Conservation (phyloP, 2,888 invertebrate species). For the Griposia aprilina region DNA sequence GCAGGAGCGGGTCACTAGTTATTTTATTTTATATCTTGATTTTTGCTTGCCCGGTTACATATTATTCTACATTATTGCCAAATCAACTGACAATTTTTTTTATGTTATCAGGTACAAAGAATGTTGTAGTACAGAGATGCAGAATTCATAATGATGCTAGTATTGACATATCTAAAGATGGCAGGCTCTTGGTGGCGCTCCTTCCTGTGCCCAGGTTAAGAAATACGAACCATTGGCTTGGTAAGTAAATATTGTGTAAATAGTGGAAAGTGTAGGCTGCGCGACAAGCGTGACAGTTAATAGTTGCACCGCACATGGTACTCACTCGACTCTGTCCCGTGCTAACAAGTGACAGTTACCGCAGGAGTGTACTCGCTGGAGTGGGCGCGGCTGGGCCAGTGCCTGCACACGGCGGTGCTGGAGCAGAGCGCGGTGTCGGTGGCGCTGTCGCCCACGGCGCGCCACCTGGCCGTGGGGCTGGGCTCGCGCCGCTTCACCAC, state of each 20-base stretch:
- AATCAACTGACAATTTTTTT: not conserved
- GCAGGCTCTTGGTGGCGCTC: conserved; percentile 94
- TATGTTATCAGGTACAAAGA: conserved; percentile 90
- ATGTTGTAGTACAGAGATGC: conserved; percentile 95
- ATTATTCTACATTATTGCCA: not conserved
- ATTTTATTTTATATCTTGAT: not conserved
- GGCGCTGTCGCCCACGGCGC: conserved; percentile 95
- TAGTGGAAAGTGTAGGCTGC: not conserved
- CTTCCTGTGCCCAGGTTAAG: conserved; percentile 93
- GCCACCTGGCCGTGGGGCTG: conserved; percentile 95
- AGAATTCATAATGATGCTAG: conserved; percentile 97
- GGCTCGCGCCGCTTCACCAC: conserved; percentile 92
- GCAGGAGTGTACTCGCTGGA: conserved; percentile 95
- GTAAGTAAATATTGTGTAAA: conserved; percentile 81
- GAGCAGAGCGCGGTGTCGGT: conserved; percentile 96
- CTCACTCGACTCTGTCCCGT: too few species aligned
- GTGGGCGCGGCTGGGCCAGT: conserved; percentile 94
- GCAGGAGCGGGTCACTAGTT: not conserved
- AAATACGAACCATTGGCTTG: conserved; percentile 93
- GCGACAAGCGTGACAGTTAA: too few species aligned
- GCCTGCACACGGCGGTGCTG: conserved; percentile 94
- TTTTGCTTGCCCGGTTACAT: not conserved
- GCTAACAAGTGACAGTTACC: not conserved
- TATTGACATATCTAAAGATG: conserved; percentile 95
- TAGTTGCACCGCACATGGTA: not conserved